Evolutionary conservation across 1,140 invertebrate species (phyloP).

Genomic region (Hypothenemus hampei): DNA sequence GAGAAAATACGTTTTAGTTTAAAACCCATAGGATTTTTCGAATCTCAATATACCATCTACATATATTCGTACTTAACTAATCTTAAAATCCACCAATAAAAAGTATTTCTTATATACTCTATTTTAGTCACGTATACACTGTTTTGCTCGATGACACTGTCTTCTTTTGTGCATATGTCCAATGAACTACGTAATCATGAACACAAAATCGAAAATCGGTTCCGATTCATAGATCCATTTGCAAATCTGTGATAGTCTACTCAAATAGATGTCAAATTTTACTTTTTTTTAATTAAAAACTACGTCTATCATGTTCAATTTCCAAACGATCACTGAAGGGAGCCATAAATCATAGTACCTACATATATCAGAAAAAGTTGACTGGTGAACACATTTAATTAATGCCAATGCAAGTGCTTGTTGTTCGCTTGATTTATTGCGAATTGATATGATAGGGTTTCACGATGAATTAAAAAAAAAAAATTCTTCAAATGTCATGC

Average conservation of each 20-base stretch:
- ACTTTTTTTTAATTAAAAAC: constrained; percentile 13
- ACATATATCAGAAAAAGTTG: constrained; percentile 6
- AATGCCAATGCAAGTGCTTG: constrained; percentile 9
- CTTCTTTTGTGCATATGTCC: background rate
- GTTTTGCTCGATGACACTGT: background rate
- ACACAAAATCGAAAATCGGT: background rate
- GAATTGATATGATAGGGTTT: constrained; percentile 2
- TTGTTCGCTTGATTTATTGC: constrained; percentile 7
- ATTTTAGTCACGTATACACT: too few relatives aligned
- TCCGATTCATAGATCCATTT: constrained; percentile 5
- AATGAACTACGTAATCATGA: constrained; percentile 2
- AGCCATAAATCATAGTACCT: constrained; percentile 19
- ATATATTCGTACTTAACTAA: too few relatives aligned
- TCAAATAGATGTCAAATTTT: constrained; percentile 11
- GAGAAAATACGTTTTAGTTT: background rate
- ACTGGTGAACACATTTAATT: constrained; percentile 10
- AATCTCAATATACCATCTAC: too few relatives aligned
- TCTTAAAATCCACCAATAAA: too few relatives aligned
- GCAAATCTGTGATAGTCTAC: constrained; percentile 8
- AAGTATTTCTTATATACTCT: too few relatives aligned
- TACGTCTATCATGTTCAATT: constrained; percentile 16
- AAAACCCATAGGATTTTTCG: background rate
- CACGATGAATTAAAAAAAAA: too few relatives aligned
- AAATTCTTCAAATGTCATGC: too few relatives aligned
- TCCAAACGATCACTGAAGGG: constrained; percentile 7